Base-by-base conservation (phyloP, 2,888 invertebrate species). In the Dynastes grantii region DNA sequence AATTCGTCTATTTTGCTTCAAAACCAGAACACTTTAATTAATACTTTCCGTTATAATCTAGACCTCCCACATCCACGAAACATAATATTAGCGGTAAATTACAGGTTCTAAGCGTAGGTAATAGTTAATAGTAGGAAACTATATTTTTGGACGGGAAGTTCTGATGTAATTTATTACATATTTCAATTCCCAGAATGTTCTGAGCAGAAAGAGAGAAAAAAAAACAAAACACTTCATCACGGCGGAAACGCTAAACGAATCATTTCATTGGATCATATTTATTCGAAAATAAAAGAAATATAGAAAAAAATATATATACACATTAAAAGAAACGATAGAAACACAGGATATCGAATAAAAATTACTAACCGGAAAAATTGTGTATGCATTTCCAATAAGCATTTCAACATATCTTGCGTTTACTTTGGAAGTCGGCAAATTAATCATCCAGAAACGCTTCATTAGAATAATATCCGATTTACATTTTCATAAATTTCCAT, bases 141-240 rank as follows among this genome's bases (percentile, higher is more conserved):
- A 32, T 63, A 29, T 63, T 63, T 63, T 32, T 11, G 63, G 63
- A 63, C 63, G 63, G 63, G 63, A 63, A 63, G 29, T 55, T 16
- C 55, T 63, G 63, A 63, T 63, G 63, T 63, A 63, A 63, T 63
- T 11, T 63, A 63, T 63, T 63, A 63, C 63, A 63, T 63, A 63
- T 63, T 32, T 63, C 11, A 63, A 32, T 63, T 63, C 63, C 63
- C 63, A 27, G 63, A 63, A 63, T 32, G 32, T 63, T 29, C 32
- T 2, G 29, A 63, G 8, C 2, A 55, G 13, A 55, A 55, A 55
- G 11, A 13, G 29, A 63, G 8, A 61, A 63, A 32, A 32, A 27
- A 63, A 63, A 63, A 32, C 29, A 63, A 29, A 29, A 29, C 2
- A 32, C 61, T 61, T 9, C 22, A 5, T 37, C 32, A 6, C 29